phyloP scores from a whole-genome alignment of 2,113 vertebrate genomes.

The Lepidothrix coronata region DNA sequence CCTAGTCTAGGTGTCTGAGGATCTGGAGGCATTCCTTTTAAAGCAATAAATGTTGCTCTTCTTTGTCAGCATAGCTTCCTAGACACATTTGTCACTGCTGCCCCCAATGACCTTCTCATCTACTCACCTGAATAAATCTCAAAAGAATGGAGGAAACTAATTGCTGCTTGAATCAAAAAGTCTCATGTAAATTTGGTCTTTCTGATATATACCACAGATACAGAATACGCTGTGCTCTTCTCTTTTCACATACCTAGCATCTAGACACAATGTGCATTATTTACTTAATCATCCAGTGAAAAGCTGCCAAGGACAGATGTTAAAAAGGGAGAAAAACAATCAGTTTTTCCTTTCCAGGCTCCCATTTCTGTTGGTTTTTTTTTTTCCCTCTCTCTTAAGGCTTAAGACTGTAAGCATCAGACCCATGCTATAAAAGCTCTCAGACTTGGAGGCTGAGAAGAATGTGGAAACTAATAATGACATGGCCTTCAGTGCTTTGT shows the following conservation, averaged over 20 bases:
- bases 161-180: conserved; percentile 36
- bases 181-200: conserved; percentile 31
- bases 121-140: conserved; percentile 39
- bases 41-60: neutral
- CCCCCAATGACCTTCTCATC: conserved; percentile 2
- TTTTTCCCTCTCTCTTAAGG: conserved; percentile 33
- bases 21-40: neutral
- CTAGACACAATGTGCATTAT: neutral
- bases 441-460: conserved; percentile 36
- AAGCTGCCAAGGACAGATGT: conserved; percentile 25
- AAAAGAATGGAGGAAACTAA: conserved; percentile 30
- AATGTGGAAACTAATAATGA: conserved; percentile 54
- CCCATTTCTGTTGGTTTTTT: conserved; percentile 28
- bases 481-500: conserved; percentile 62
- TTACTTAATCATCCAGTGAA: conserved; percentile 10
- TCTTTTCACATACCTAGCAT: neutral
- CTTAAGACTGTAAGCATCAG: conserved; percentile 10
- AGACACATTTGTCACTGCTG: neutral
- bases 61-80: conserved; percentile 1
- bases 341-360: neutral
- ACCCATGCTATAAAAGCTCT: conserved; percentile 24
- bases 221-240: neutral
- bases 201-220: neutral
- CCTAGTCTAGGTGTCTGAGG: neutral
- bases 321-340: conserved; percentile 27